Conservation (phyloP, 2,888 invertebrate genomes). For the Alitta virens region DNA sequence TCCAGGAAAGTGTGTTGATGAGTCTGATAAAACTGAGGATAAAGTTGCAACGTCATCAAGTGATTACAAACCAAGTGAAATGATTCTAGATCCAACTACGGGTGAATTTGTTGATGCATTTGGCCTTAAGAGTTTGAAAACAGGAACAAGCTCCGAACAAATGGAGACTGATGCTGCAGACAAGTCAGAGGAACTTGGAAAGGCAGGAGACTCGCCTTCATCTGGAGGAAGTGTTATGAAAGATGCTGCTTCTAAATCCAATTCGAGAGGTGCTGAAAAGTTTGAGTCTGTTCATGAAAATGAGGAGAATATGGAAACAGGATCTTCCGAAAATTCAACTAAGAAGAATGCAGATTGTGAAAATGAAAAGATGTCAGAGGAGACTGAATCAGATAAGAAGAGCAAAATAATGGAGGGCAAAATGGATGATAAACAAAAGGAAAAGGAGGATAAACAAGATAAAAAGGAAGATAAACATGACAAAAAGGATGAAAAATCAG, state of each 20-base stretch:
- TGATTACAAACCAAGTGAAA: not conserved
- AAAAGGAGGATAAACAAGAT: conserved; percentile 40
- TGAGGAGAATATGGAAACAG: too few species aligned
- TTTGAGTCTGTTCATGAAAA: too few species aligned
- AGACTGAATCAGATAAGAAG: conserved; percentile 37
- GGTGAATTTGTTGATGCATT: not conserved
- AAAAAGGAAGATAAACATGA: conserved; percentile 55
- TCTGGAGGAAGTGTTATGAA: not conserved
- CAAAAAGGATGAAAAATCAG: not conserved
- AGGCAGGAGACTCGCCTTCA: conserved; percentile 6
- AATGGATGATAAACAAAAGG: conserved; percentile 35
- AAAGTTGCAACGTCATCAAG: not conserved
- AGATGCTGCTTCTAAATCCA: too few species aligned
- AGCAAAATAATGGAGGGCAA: conserved; percentile 56
- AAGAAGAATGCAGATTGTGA: too few species aligned
- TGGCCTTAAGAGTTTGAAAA: not conserved
- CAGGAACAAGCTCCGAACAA: not conserved
- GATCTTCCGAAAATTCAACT: too few species aligned
- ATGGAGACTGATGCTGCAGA: conserved; percentile 1
- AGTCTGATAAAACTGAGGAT: not conserved
- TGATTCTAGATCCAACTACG: not conserved
- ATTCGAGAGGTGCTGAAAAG: too few species aligned
- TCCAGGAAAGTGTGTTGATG: not conserved
- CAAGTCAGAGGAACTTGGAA: not conserved
- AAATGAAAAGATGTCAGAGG: not conserved